Conservation (phyloP, 2,113 vertebrate species). For the Sinocyclocheilus anophthalmus region DNA sequence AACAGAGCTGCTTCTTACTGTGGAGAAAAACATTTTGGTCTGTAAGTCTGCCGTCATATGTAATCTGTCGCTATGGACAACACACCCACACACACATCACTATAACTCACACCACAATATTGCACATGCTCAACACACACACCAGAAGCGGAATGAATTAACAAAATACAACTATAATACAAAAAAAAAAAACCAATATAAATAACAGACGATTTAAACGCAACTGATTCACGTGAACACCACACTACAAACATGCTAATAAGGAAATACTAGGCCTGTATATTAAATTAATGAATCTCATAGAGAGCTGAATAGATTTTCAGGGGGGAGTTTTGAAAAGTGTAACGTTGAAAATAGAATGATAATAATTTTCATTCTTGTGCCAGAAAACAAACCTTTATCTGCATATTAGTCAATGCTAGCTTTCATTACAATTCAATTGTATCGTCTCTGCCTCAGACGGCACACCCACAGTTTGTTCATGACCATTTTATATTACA, state of each 20-base stretch:
- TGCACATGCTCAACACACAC: background rate
- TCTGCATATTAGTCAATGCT: background rate
- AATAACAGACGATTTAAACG: too few relatives aligned
- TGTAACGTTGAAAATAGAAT: background rate
- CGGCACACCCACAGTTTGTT: background rate
- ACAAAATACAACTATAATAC: too few relatives aligned
- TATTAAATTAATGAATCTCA: background rate
- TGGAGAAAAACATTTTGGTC: background rate
- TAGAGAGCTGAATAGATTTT: background rate
- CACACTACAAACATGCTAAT: too few relatives aligned
- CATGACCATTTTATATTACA: background rate
- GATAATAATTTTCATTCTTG: background rate
- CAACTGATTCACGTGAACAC: too few relatives aligned
- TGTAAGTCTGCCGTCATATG: background rate
- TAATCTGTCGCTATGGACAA: background rate
- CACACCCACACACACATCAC: background rate
- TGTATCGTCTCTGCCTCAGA: background rate
- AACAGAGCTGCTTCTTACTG: background rate
- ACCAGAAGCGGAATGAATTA: conserved; percentile 14
- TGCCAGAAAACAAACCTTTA: background rate
- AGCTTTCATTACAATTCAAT: background rate
- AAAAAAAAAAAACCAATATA: too few relatives aligned
- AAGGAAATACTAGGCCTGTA: background rate
- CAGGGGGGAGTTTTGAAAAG: background rate
- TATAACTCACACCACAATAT: background rate